A percentile compares a stretch with the other conserved stretches of the same genome.
Conservation (phyloP, 2,113 vertebrate genomes). For the Bothrops jararaca region DNA sequence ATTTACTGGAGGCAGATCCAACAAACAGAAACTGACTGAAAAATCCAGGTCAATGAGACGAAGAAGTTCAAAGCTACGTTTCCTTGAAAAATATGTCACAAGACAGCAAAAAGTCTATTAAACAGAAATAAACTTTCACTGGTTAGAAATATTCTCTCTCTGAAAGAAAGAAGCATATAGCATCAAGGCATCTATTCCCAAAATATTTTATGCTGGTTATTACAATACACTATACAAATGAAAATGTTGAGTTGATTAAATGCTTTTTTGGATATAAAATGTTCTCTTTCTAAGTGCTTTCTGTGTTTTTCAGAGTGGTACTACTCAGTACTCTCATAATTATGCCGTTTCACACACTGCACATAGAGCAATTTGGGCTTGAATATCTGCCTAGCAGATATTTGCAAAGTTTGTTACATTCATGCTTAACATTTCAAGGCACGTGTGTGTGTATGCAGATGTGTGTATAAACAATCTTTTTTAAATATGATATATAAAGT, state of each 20-base stretch:
- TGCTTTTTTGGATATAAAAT: not conserved
- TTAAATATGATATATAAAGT: not conserved
- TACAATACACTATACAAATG: not conserved
- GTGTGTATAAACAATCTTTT: not conserved
- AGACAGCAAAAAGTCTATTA: slow-evolving; percentile 37
- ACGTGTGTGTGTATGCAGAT: not conserved
- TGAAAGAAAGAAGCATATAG: not conserved
- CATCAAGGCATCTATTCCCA: not conserved
- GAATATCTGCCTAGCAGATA: not conserved
- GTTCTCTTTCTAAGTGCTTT: not conserved
- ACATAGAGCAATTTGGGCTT: not conserved
- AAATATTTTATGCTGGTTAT: not conserved
- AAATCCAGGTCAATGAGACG: slow-evolving; percentile 90
- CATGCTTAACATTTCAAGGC: not conserved
- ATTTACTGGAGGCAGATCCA: slow-evolving; percentile 89
- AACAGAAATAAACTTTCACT: not conserved
- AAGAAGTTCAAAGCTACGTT: slow-evolving; percentile 83
- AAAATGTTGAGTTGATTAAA: not conserved
- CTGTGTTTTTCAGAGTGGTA: not conserved
- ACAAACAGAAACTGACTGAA: slow-evolving; percentile 79
- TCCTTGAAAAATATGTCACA: slow-evolving; percentile 69
- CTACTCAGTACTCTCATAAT: not conserved
- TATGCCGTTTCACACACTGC: not conserved
- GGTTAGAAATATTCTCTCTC: slow-evolving; percentile 1
- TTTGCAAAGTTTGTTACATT: not conserved